Base-by-base conservation (phyloP, 2,888 invertebrate genomes). In the Drosophila multiciliata region DNA sequence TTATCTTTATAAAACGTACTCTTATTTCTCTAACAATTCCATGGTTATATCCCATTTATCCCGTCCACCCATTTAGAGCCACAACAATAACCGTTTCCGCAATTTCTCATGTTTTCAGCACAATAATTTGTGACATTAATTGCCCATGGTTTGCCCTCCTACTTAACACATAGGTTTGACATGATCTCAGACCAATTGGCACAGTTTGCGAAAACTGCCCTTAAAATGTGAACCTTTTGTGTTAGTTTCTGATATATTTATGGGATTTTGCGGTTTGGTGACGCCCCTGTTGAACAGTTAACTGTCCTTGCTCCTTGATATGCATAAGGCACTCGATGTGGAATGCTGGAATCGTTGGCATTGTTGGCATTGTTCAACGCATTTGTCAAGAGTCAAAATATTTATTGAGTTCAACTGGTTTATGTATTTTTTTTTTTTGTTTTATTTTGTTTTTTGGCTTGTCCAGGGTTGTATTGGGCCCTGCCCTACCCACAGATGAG, bases 341-440 rank as follows among this genome's bases (percentile, higher is more conserved):
- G 36, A 38, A 60, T 60, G 60, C 29, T 20, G 36, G 29, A 59
- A 54, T 72, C 61, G 55, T 59, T 60, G 49, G 48, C 57, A 76
- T 75, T 76, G 71, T 75, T 76, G 54, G 76, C 63, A 75, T 76
- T 79, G 74, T 81, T 78, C 73, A 32, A 70, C 65, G 82, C 78
- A 81, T 88, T 85, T 89, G 89, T 91, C 90, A 89, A 81, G 69
- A 87, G 87, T 89, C 89, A 87, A 90, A 91, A 91, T 90, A 90
- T 91, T 90, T 91, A 91, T 90, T 89, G 87, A 91, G 89, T 87
- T 90, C 91, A 90, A 86, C 76, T 78, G 83, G 75, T 86, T 83
- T 83, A 75, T 79, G 77, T 75, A 75, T 79, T 79, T 75, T 73
- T 77, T 63, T 58, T 54, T 57, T 69, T 53, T 61, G 50, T 40